Conservation (phyloP, 2,797 vertebrate species). For the Syncerus caffer region DNA sequence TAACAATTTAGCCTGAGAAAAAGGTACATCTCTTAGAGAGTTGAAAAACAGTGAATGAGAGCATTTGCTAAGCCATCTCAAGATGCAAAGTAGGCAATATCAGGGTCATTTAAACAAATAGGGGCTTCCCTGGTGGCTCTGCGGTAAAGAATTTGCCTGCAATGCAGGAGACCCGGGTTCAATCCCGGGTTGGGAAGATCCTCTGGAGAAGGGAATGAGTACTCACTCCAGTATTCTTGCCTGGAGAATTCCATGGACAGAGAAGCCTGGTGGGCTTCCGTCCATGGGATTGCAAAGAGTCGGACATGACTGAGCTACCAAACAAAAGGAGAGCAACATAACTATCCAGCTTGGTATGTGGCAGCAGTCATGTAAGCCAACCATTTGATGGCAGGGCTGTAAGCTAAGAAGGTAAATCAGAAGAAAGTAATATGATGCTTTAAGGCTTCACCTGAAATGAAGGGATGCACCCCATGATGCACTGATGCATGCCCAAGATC, state of each 20-base stretch:
- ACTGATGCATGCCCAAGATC: accelerated
- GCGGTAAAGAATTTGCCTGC: neutral
- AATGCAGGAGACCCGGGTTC: neutral
- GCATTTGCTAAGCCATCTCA: neutral
- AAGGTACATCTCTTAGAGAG: neutral
- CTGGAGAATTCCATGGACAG: neutral
- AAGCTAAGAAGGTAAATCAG: neutral
- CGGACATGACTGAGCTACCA: neutral
- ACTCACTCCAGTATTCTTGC: neutral
- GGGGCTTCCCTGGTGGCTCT: neutral
- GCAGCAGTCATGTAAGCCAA: neutral
- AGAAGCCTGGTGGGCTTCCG: neutral
- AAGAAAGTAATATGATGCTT: neutral
- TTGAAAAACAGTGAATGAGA: neutral
- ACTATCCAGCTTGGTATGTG: accelerated
- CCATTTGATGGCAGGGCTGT: neutral
- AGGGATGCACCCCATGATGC: neutral
- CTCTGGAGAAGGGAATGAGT: neutral
- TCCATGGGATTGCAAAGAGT: neutral
- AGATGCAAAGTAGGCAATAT: neutral
- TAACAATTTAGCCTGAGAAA: neutral
- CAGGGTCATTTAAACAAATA: neutral
- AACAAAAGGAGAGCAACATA: neutral
- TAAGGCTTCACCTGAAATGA: neutral
- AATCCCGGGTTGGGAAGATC: neutral